These are phyloP conservation scores for Dipodomys spectabilis DNA, from an alignment of 2,113 vertebrate genomes.

Conservation along the genomic window DNA sequence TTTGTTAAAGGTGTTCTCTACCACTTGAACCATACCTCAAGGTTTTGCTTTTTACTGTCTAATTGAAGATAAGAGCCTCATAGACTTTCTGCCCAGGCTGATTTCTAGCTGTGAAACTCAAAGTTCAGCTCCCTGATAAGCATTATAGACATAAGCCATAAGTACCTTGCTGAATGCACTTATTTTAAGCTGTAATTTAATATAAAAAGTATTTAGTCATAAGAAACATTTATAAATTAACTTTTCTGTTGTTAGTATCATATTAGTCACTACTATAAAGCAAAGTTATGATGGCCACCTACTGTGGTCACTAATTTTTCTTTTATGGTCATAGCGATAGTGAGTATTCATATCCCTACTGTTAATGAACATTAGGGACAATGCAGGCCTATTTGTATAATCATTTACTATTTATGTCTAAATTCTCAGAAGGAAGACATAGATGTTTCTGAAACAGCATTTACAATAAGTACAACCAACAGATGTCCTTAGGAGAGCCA, in stretches of 20 bases:
- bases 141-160: no score
- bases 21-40: no score
- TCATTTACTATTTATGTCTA: not conserved
- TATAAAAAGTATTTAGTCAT: not conserved
- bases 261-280: not conserved
- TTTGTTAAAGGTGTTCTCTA: no score
- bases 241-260: not conserved
- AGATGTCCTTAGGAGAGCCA: not conserved
- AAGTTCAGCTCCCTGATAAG: no score
- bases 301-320: not conserved
- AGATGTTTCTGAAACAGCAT: not conserved
- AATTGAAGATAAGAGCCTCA: no score
- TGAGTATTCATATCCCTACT: not conserved
- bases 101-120: no score
- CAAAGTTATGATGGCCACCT: not conserved
- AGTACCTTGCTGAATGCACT: not conserved
- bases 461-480: not conserved
- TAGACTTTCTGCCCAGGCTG: no score
- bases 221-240: constrained; percentile 16
- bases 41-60: no score
- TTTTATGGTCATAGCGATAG: not conserved
- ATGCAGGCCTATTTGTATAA: not conserved
- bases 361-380: not conserved
- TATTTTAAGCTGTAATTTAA: not conserved
- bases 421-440: constrained; percentile 13